phyloP scores from a whole-genome alignment of 2,113 vertebrate genomes.

The Channa argus region DNA sequence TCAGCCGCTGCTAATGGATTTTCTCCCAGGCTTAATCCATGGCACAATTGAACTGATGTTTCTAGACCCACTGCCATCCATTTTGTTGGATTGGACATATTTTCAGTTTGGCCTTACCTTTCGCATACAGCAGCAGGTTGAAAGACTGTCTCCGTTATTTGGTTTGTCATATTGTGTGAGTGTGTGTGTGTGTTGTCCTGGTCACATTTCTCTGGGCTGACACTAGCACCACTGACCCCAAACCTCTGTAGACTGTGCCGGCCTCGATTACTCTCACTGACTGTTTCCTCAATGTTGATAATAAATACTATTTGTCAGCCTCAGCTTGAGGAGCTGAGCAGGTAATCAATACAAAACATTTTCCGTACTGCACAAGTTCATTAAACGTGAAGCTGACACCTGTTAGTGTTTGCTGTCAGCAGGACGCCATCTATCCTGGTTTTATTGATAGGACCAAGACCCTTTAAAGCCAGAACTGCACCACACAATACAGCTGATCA shows the following conservation, averaged over 20 bases:
- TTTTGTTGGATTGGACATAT: constrained; percentile 72
- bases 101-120: constrained; percentile 60
- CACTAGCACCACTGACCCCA: constrained; percentile 19
- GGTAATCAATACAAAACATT: constrained; percentile 83
- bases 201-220: constrained; percentile 25
- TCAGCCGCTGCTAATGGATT: constrained; percentile 81
- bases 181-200: constrained; percentile 26
- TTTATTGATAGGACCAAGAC: constrained; percentile 62
- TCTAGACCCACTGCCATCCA: constrained; percentile 75
- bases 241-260: constrained; percentile 4
- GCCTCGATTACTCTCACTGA: constrained; percentile 65
- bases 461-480: constrained; percentile 26
- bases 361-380: constrained; percentile 77
- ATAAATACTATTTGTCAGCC: constrained; percentile 79
- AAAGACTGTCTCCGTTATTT: constrained; percentile 39
- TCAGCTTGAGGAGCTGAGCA: constrained; percentile 71
- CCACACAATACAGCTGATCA: neutral
- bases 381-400: constrained; percentile 80
- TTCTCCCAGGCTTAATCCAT: constrained; percentile 83
- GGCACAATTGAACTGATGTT: constrained; percentile 78
- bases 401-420: constrained; percentile 75
- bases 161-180: constrained; percentile 24
- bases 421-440: constrained; percentile 60
- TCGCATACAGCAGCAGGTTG: constrained; percentile 15
- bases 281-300: constrained; percentile 74